Evolutionary conservation across 2,797 vertebrate genomes (phyloP).

Genomic region (Steatocranus sp.): DNA sequence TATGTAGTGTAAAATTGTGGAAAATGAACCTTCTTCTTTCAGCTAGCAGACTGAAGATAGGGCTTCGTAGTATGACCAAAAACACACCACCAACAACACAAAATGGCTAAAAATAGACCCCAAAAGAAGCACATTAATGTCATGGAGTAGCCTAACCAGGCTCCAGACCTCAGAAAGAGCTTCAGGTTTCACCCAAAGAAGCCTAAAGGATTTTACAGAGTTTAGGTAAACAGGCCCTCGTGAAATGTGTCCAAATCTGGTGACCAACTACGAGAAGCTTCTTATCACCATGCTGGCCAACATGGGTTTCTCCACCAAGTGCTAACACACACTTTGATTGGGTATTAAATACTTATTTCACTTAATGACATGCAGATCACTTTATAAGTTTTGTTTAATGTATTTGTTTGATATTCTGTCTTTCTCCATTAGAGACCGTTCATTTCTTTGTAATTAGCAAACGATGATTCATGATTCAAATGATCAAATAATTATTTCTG

Average conservation of each 20-base stretch:
- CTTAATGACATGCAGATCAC: too few relatives aligned
- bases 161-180: background rate
- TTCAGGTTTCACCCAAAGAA: background rate
- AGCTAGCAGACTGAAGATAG: background rate
- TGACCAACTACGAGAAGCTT: background rate
- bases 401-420: too few relatives aligned
- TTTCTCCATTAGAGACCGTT: too few relatives aligned
- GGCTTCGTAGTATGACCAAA: background rate
- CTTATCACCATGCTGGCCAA: background rate
- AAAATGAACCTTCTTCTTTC: background rate
- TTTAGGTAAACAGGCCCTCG: background rate
- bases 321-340: too few relatives aligned
- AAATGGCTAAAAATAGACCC: background rate
- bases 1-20: background rate
- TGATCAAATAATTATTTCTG: too few relatives aligned
- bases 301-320: too few relatives aligned
- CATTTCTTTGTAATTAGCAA: too few relatives aligned
- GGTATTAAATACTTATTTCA: too few relatives aligned
- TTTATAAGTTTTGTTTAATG: too few relatives aligned
- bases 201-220: background rate
- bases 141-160: background rate
- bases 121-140: background rate
- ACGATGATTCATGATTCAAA: too few relatives aligned
- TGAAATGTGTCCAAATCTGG: background rate
- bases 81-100: accelerated